Evolutionary conservation across 2,113 vertebrate species (phyloP).

Genomic region (Podilymbus podiceps): DNA sequence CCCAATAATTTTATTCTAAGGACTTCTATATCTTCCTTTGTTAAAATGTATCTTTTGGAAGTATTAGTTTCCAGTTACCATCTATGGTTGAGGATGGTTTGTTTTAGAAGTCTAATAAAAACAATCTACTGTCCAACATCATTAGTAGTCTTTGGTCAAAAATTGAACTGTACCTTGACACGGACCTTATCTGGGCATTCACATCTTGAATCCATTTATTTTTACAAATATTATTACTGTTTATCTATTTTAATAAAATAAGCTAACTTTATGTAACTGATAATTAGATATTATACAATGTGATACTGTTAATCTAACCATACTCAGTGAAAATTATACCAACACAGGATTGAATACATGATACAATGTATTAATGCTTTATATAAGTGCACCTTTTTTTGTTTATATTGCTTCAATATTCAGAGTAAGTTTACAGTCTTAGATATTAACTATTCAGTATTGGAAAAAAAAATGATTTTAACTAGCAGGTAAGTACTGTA

Average conservation of each 20-base stretch:
- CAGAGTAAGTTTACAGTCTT: background rate
- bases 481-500: background rate
- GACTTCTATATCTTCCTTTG: background rate
- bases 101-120: background rate
- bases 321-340: background rate
- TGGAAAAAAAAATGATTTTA: background rate
- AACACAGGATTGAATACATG: background rate
- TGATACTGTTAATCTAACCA: background rate
- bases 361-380: background rate
- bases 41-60: background rate
- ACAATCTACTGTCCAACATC: fast-evolving
- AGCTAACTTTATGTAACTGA: background rate
- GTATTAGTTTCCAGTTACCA: background rate
- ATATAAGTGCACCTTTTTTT: too few relatives aligned
- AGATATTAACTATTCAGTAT: background rate
- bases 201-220: background rate
- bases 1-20: background rate
- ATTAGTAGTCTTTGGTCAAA: background rate
- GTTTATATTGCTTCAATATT: background rate
- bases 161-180: background rate
- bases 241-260: background rate
- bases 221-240: background rate
- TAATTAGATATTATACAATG: background rate
- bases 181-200: background rate
- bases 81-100: background rate